phyloP scores from a whole-genome alignment of 2,113 vertebrate species.

The Dunckerocampus dactyliophorus region DNA sequence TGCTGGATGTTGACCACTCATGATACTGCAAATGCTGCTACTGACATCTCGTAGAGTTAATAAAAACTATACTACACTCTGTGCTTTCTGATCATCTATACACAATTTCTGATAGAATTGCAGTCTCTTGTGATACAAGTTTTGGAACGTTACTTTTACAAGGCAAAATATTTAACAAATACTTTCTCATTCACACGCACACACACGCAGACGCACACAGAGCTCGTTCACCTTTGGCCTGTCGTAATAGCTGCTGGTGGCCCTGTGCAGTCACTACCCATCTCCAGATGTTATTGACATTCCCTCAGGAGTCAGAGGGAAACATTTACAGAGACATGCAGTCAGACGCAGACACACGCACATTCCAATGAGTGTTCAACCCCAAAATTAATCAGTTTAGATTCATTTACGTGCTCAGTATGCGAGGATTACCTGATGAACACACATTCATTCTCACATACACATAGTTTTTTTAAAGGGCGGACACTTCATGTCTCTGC shows the following conservation, averaged over 20 bases:
- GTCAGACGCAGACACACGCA: conserved; percentile 5
- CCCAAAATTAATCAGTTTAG: not conserved
- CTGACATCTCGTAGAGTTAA: too few species aligned
- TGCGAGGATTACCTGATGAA: too few species aligned
- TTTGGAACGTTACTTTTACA: not conserved
- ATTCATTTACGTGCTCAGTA: not conserved
- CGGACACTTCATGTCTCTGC: conserved; percentile 21
- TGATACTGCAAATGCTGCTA: too few species aligned
- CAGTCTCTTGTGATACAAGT: too few species aligned
- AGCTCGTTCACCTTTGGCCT: conserved; percentile 49
- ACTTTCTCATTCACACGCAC: not conserved
- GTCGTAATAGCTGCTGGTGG: conserved; percentile 49
- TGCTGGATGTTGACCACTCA: too few species aligned
- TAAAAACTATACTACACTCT: too few species aligned
- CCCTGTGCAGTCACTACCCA: conserved; percentile 29
- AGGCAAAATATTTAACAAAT: not conserved
- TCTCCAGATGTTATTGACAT: conserved; percentile 65
- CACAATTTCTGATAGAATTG: too few species aligned
- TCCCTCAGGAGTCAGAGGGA: conserved; percentile 24
- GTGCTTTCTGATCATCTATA: not conserved
- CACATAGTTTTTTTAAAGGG: not conserved
- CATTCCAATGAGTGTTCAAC: not conserved
- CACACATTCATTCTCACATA: conserved; percentile 7
- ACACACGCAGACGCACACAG: not conserved
- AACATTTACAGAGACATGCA: conserved; percentile 30